Evolutionary conservation across 1,140 invertebrate species (phyloP), one percentile per base, ranked within the genome.

Genomic region (Araneus ventricosus): DNA sequence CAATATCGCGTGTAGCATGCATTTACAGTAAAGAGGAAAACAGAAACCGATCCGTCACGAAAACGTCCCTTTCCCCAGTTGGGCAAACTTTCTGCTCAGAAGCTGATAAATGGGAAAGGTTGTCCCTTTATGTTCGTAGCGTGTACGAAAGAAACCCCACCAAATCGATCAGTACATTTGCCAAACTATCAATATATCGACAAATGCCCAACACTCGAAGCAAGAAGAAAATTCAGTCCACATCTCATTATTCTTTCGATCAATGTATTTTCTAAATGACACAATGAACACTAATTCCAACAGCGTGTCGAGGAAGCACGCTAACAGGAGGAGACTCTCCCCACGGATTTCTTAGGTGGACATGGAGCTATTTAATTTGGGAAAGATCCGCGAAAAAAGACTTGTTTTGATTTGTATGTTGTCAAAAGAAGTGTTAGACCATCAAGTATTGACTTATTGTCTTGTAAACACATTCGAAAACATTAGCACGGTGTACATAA

Each of bases 181-280:
- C 70, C 84, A 87, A 93, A 75, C 84, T 88, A 93, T 93, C 91
- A 88, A 93, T 93, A 88, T 88, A 93, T 93, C 67, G 84, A 63
- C 85, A 75, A 92, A 61, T 90, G 27, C 88, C 88, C 88, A 80
- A 79, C 91, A 88, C 79, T 90, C 37, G 63, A 57, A 86, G 61
- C 0, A 82, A 82, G 34, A 63, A 70, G 90, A 92, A 92, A 88
- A 92, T 70, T 22, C 84, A 88, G 63, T 10, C 27, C 17, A 45
- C 91, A 80, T 93, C 91, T 93, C 91, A 93, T 93, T 93, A 93
- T 93, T 87, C 87, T 79, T 30, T 59, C 34, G 85, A 87, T 93
- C 91, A 70, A 93, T 93, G 57, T 52, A 27, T 88, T 87, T 88
- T 88, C 91, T 88, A 87, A 93, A 80, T 87, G 91, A 93, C 84